Evolutionary conservation across 2,113 vertebrate species (phyloP).

Genomic region (Mohoua ochrocephala): DNA sequence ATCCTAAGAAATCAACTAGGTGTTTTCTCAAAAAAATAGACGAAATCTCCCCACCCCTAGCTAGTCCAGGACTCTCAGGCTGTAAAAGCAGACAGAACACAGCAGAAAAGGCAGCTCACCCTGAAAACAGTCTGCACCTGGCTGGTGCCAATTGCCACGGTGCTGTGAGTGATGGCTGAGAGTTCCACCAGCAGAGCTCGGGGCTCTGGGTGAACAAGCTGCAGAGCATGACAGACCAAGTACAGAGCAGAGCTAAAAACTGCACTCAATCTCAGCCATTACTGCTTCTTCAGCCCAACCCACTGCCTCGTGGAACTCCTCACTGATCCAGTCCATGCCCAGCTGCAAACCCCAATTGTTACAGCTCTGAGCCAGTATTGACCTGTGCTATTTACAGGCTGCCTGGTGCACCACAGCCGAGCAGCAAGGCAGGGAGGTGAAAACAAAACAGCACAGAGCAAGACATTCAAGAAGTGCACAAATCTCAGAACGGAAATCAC

Average conservation of each 20-base stretch:
- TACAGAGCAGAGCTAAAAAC: not conserved
- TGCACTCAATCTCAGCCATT: not conserved
- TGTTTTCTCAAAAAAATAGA: not conserved
- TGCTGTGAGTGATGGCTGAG: not conserved
- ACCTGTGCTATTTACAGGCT: not conserved
- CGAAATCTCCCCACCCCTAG: not conserved
- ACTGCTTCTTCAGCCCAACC: not conserved
- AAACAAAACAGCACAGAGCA: not conserved
- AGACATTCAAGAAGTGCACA: not conserved
- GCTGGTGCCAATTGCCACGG: not conserved
- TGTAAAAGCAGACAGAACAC: not conserved
- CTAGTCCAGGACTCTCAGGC: not conserved
- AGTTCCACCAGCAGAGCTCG: not conserved
- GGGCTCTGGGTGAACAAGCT: not conserved
- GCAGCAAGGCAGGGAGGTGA: not conserved
- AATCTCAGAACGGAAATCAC: not conserved
- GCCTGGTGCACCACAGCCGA: not conserved
- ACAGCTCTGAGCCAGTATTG: not conserved
- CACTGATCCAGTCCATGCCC: not conserved
- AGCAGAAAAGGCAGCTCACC: not conserved
- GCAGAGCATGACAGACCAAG: not conserved
- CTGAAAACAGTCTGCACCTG: not conserved
- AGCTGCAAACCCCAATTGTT: not conserved
- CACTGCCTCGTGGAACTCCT: not conserved
- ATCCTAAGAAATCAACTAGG: not conserved